Conservation (phyloP, 2,113 vertebrate species). For the Onychostruthus taczanowskii region DNA sequence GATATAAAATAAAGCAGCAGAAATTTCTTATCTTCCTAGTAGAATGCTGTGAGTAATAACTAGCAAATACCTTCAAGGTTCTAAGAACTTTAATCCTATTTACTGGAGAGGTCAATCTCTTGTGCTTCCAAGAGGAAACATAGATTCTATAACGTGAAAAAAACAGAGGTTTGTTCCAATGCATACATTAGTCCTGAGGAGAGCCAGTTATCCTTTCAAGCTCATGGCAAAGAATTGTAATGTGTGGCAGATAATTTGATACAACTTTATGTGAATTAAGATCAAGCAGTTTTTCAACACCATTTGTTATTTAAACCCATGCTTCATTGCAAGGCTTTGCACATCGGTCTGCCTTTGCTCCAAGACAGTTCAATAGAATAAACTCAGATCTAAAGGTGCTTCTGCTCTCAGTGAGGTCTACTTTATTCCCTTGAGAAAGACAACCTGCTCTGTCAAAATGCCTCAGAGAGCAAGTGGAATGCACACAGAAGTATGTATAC, state of each 20-base stretch:
- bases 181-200: background rate
- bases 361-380: background rate
- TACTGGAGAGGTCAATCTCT: constrained; percentile 12
- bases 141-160: background rate
- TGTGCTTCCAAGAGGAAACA: constrained; percentile 9
- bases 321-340: background rate
- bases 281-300: background rate
- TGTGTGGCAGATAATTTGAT: background rate
- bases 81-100: constrained; percentile 44
- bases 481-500: background rate
- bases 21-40: constrained; percentile 49
- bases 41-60: constrained; percentile 34
- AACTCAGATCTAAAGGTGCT: background rate
- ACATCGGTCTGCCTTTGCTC: background rate
- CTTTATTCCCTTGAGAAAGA: background rate
- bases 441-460: background rate
- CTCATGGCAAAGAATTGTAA: background rate
- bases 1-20: background rate
- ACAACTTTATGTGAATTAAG: background rate
- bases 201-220: background rate
- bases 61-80: constrained; percentile 24
- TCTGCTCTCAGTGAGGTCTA: background rate
- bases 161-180: background rate
- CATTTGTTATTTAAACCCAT: background rate
- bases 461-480: background rate